Base-by-base conservation (phyloP, 2,888 invertebrate species). In the Alviniconcha strummeri region DNA sequence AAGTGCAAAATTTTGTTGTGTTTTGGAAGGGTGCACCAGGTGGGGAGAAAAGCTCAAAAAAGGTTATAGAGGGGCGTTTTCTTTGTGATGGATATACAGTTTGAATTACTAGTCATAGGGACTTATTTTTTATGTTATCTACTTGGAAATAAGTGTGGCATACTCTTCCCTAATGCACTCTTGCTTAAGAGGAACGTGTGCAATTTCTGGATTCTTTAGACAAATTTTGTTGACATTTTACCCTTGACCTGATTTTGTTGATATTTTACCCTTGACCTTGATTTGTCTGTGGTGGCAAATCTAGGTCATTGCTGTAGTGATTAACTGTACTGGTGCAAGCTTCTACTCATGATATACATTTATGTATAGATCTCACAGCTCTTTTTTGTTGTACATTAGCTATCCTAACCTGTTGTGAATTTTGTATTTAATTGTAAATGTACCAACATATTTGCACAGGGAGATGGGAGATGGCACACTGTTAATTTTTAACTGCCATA, bases 161-260 rank as follows among this genome's bases (percentile, higher is more conserved):
- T 57, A 77, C 55, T 75, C 75, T 56, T 64, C 64, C 64, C 64
- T 64, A 15, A 64, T 64, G 64, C 15, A 36, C 36, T 36, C n/a
- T n/a, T 77, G 57, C 54, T 80, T 52, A 55, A 11, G 54, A 80
- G 67, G 80, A 80, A 69, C 69, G n/a, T 80, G 80, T 80, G 80
- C 80, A 80, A 80, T 80, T 64, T 69, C 69, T 56, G 17, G 1
- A 57, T 11, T 57, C 11, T 78, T 17, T 78, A 54, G 2, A 76
- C 55, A 56, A 0, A 76, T 76, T 71, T 17, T 71, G 71, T 71
- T 19, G 17, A 71, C n/a, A n/a, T 60, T 60, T 60, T 60, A 60
- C 4, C 57, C 57, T 77, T 55, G 13, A 52, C 72, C 36, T 3
- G 8, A 60, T 8, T 2, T 13, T 75, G 75, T 56, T 75, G 5